phyloP scores from a whole-genome alignment of 1,140 invertebrate species.

The Lasaia peninsularis region DNA sequence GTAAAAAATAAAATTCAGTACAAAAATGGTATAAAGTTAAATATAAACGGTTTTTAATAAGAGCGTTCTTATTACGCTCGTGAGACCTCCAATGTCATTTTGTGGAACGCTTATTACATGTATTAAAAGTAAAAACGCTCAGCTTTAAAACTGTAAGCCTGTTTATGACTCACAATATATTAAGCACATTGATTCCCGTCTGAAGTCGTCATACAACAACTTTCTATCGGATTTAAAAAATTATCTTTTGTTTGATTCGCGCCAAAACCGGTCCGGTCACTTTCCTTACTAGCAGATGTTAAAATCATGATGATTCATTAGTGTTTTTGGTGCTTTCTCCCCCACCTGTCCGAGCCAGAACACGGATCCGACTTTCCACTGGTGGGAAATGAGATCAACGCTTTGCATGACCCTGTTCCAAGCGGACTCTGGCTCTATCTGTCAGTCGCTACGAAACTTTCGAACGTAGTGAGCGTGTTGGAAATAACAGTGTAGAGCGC shows the following conservation, averaged over 20 bases:
- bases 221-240: conserved; percentile 9
- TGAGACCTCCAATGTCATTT: neutral
- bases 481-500: conserved; percentile 31
- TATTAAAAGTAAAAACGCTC: neutral
- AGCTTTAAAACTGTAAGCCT: neutral
- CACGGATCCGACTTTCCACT: conserved; percentile 74
- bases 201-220: conserved; percentile 4
- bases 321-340: conserved; percentile 72
- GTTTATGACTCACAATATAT: conserved; percentile 4
- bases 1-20: no score
- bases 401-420: conserved; percentile 72
- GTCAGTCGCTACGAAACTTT: conserved; percentile 47
- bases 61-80: neutral
- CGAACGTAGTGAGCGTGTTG: conserved; percentile 32
- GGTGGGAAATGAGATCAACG: conserved; percentile 69
- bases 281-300: conserved; percentile 52
- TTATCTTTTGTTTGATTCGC: conserved; percentile 27
- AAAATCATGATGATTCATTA: conserved; percentile 64
- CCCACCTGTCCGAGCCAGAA: conserved; percentile 67
- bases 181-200: conserved; percentile 1
- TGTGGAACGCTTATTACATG: neutral
- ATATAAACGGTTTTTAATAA: neutral
- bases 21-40: no score
- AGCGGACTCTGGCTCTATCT: conserved; percentile 28
- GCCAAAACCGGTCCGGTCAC: conserved; percentile 61